phyloP scores from a whole-genome alignment of 2,888 invertebrate genomes.

The Sylvicola fuscatus region DNA sequence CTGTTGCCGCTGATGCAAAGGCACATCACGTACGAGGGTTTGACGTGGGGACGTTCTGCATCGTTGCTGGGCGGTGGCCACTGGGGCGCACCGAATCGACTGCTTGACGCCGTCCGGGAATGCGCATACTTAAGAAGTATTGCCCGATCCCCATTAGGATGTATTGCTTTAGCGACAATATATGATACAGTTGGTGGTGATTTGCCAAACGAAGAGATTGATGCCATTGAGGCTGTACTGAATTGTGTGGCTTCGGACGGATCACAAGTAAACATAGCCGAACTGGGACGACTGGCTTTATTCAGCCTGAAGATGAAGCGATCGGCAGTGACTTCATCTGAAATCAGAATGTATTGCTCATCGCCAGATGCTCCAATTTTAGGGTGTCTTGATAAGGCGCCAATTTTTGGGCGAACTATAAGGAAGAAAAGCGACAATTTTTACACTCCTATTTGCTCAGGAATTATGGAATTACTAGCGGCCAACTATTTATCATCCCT shows the following conservation, averaged over 20 bases:
- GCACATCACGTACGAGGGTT: conserved; percentile 27
- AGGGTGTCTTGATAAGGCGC: conserved; percentile 26
- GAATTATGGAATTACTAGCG: conserved; percentile 30
- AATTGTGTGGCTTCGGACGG: conserved; percentile 19
- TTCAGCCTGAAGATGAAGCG: conserved; percentile 28
- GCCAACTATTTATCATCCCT: conserved; percentile 33
- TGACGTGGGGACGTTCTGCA: conserved; percentile 29
- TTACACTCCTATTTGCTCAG: conserved; percentile 28
- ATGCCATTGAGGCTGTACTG: conserved; percentile 20
- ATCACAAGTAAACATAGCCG: conserved; percentile 20
- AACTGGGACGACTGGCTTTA: conserved; percentile 30
- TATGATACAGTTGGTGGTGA: conserved; percentile 27
- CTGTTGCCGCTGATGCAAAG: conserved; percentile 27
- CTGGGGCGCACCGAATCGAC: conserved; percentile 25
- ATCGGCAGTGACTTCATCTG: conserved; percentile 28
- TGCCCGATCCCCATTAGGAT: conserved; percentile 30
- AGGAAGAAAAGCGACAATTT: conserved; percentile 23
- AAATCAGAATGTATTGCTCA: conserved; percentile 26
- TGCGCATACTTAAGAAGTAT: conserved; percentile 23
- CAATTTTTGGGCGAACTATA: conserved; percentile 23
- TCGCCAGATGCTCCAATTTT: conserved; percentile 23
- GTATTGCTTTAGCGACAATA: conserved; percentile 29
- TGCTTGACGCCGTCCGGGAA: conserved; percentile 24
- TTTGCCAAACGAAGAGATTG: conserved; percentile 18
- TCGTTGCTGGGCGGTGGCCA: conserved; percentile 27